Evolutionary conservation across 2,888 invertebrate species (phyloP), one percentile per base, ranked within the genome.

Genomic region (Synergus umbraculus): DNA sequence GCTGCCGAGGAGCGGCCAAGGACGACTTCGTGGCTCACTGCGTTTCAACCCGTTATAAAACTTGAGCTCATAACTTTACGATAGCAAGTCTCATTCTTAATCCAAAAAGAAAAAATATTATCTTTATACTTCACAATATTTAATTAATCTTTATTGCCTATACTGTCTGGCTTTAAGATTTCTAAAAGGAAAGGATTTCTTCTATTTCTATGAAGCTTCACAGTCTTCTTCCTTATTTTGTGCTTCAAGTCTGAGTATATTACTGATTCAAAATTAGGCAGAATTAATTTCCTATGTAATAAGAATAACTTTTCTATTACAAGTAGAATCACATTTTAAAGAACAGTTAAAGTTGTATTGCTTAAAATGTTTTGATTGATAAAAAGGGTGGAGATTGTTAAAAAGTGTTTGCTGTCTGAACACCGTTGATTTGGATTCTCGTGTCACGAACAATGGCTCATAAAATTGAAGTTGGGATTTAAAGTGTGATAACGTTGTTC

Each of bases 1-100:
- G 85, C 87, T 84, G 82, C 81, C 82, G 79, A 87, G 88, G 87
- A 87, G 88, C 86, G 87, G 88, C 87, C 87, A 87, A 87, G 87
- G 87, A 88, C 87, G 83, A 81, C 84, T 87, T 86, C 85, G 85
- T 87, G 84, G 85, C 83, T 86, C 82, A 79, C 77, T 86, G 86
- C 86, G 83, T 83, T 84, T 84, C 82, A 83, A 76, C 79, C 86
- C 84, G 86, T 85, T 85, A 85, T 83, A 73, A 73, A 49, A 79
- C 79, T 80, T 79, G 80, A 82, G 81, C 83, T 86, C 83, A 78
- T 87, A 80, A 84, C 83, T 83, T 78, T 73, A 73, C 37, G 15
- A 73, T n/a, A 73, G 54, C 73, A 73, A 73, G 73, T 73, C 15
- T 54, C 73, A 54, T 73, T 73, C 10, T 37, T 49, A 73, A 22